phyloP scores from a whole-genome alignment of 2,888 invertebrate species.

The Catocala nupta region DNA sequence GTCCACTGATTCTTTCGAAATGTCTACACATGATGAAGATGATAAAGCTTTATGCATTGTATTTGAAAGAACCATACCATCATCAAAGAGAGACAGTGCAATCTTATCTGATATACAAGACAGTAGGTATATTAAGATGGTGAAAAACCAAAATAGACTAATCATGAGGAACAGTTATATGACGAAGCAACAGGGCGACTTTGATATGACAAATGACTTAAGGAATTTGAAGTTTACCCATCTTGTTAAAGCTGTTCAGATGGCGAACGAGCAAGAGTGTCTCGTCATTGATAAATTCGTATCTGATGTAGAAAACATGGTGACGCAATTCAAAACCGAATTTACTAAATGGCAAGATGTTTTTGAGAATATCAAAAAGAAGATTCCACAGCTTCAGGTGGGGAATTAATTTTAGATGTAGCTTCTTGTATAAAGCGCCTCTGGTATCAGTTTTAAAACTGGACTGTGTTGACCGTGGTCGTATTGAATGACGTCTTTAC shows the following conservation, averaged over 20 bases:
- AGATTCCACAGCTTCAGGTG: slow-evolving; percentile 44
- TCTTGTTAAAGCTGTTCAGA: slow-evolving; percentile 16
- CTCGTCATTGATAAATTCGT: slow-evolving; percentile 58
- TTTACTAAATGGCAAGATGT: slow-evolving; percentile 50
- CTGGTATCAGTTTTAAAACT: no score
- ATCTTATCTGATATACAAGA: no score
- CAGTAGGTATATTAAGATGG: background rate
- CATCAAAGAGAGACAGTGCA: no score
- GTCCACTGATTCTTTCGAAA: no score
- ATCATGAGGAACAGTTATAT: background rate
- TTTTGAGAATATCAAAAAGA: slow-evolving; percentile 50
- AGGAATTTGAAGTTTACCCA: slow-evolving; percentile 10
- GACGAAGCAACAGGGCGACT: background rate
- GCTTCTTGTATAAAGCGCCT: no score
- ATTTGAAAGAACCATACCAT: no score
- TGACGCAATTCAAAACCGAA: slow-evolving; percentile 50
- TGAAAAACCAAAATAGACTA: slow-evolving; percentile 1
- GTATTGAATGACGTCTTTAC: no score
- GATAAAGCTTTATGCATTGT: no score
- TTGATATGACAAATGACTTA: background rate
- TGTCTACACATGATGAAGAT: no score
- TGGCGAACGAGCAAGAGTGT: slow-evolving; percentile 44
- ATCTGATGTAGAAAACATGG: slow-evolving; percentile 55
- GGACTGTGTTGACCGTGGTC: no score
- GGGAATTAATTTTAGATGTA: background rate